These are phyloP conservation scores for Odontocolon sp. DNA, from an alignment of 2,888 invertebrate species.

Conservation along the genomic window DNA sequence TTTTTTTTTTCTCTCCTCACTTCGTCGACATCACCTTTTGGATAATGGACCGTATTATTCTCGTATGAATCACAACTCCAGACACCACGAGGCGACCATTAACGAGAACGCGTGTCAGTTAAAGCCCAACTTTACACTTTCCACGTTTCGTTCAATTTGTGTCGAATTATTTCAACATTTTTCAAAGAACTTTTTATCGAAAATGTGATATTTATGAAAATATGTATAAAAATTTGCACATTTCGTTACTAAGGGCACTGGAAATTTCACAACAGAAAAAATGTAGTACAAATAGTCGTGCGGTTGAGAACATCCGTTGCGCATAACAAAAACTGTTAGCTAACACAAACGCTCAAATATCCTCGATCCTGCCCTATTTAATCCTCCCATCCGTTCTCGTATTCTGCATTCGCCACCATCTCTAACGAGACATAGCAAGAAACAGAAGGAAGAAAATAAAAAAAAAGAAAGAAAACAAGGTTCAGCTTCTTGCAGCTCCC, in stretches of 20 bases:
- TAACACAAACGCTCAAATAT: slow-evolving; percentile 11
- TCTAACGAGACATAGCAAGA: slow-evolving; percentile 44
- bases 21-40: slow-evolving; percentile 4
- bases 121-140: neutral
- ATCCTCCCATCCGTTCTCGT: neutral
- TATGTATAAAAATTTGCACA: too few species aligned
- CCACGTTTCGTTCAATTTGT: neutral
- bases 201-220: too few species aligned
- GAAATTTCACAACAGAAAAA: neutral
- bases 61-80: slow-evolving; percentile 39
- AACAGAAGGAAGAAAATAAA: slow-evolving; percentile 1
- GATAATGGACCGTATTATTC: slow-evolving; percentile 44
- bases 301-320: slow-evolving; percentile 2
- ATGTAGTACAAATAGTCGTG: neutral
- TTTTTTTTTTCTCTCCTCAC: neutral
- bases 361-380: slow-evolving; percentile 12
- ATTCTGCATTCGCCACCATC: slow-evolving; percentile 29
- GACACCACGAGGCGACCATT: neutral
- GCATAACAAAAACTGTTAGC: neutral
- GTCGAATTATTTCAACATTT: neutral
- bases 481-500: slow-evolving; percentile 27
- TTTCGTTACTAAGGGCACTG: too few species aligned
- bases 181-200: too few species aligned
- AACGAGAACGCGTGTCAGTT: slow-evolving; percentile 3
- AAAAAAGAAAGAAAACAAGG: slow-evolving; percentile 8